phyloP scores from a whole-genome alignment of 2,888 invertebrate species.

The Biston betularia region DNA sequence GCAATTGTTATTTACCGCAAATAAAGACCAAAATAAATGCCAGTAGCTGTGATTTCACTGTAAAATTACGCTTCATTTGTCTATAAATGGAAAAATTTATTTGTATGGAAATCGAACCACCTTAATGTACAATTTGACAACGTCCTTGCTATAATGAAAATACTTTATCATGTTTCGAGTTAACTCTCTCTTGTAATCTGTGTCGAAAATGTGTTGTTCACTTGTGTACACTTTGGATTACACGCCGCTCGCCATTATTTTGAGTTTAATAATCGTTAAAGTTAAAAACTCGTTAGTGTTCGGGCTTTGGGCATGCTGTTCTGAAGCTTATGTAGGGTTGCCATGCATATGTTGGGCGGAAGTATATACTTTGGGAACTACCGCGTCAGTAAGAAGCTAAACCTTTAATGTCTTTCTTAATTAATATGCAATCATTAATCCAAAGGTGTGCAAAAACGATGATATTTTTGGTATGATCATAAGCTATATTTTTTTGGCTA shows the following conservation, averaged over 20 bases:
- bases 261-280: slow-evolving; percentile 63
- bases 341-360: slow-evolving; percentile 2
- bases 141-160: not conserved
- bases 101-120: too few species aligned
- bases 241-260: slow-evolving; percentile 48
- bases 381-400: slow-evolving; percentile 1
- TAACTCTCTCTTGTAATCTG: slow-evolving; percentile 2
- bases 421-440: too few species aligned
- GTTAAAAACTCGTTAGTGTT: slow-evolving; percentile 68
- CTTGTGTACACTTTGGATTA: slow-evolving; percentile 45
- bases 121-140: too few species aligned
- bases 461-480: too few species aligned
- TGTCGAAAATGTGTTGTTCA: slow-evolving; percentile 5
- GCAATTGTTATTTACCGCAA: too few species aligned
- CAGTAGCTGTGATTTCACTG: too few species aligned
- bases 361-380: not conserved
- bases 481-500: too few species aligned
- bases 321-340: slow-evolving; percentile 23
- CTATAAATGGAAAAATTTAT: too few species aligned
- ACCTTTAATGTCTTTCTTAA: not conserved
- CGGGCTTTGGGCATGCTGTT: slow-evolving; percentile 37
- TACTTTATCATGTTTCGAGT: not conserved
- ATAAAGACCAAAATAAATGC: too few species aligned
- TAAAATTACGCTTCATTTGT: too few species aligned
- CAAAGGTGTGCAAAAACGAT: too few species aligned